Evolutionary conservation across 2,113 vertebrate species (phyloP), one percentile per base, ranked within the genome.

Genomic region (Seriola dumerili): DNA sequence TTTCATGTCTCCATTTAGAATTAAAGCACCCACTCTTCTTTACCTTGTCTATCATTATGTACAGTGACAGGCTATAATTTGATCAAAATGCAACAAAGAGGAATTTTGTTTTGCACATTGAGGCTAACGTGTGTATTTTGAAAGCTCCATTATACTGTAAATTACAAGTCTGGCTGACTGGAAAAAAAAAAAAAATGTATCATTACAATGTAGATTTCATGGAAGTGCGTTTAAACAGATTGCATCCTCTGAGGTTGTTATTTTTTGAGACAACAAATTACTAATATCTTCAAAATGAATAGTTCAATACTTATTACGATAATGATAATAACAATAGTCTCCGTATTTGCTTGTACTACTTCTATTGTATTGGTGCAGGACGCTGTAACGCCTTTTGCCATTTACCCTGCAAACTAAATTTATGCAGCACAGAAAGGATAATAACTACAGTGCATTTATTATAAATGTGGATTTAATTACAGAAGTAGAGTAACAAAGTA

Each of bases 391-490:
- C 44, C 23, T 32, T 40, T 70, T 65, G 36, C 36, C 74, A 78
- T 72, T 82, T 76, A 65, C 48, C 40, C 65, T 67, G 63, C 55
- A 66, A 78, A 78, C 63, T 61, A 62, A 84, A 86, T 65, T 25
- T 63, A 83, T 80, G 61, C 65, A 70, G 71, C 67, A 42, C 50
- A 84, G 78, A 85, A 29, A 63, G 17, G 55, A 71, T 81, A 81
- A 87, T 80, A 70, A 68, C 64, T 44, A 68, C 16, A 70, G 48
- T 57, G 55, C 52, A 69, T 86, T 84, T 59, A 65, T 87, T 76
- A 68, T 70, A 83, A 86, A 81, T 89, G 50, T 75, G 67, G 48
- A 72, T 86, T 84, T 89, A 89, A 87, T 83, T 87, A 80, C 76
- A 79, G 64, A 66, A 62, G 57, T 78, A 58, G 63, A 67, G 58